phyloP scores from a whole-genome alignment of 2,113 vertebrate species.

The Passer domesticus region DNA sequence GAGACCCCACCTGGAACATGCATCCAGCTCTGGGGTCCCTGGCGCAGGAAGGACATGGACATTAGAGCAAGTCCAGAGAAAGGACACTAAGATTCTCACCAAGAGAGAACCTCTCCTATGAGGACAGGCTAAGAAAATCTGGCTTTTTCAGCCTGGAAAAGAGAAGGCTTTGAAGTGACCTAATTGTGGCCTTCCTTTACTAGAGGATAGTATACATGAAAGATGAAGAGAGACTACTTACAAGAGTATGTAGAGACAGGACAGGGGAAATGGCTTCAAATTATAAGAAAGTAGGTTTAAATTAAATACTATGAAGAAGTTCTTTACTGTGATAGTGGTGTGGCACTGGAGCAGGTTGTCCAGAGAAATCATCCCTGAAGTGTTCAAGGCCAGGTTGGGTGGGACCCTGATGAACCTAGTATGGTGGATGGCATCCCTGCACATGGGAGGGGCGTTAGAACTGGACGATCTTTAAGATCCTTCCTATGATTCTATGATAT shows the following conservation, averaged over 20 bases:
- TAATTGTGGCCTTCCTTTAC: not conserved
- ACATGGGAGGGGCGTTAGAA: accelerated
- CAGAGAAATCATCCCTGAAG: not conserved
- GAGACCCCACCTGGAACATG: not conserved
- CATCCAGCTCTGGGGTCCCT: not conserved
- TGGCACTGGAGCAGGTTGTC: not conserved
- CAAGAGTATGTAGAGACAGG: not conserved
- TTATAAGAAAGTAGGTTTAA: not conserved
- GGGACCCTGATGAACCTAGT: not conserved
- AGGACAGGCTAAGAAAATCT: not conserved
- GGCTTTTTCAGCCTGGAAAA: not conserved
- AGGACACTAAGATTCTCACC: not conserved
- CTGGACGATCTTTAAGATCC: not conserved
- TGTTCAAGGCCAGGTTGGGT: not conserved
- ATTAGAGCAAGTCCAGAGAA: not conserved
- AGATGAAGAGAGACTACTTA: not conserved
- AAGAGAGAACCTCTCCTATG: not conserved
- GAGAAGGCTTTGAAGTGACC: not conserved
- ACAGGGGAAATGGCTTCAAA: not conserved
- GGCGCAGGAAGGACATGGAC: not conserved
- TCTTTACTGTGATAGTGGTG: not conserved
- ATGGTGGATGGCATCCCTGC: not conserved
- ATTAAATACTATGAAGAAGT: not conserved
- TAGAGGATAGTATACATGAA: not conserved
- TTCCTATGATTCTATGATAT: not conserved